phyloP scores from a whole-genome alignment of 2,797 vertebrate genomes.

The Psittacula derbiana region DNA sequence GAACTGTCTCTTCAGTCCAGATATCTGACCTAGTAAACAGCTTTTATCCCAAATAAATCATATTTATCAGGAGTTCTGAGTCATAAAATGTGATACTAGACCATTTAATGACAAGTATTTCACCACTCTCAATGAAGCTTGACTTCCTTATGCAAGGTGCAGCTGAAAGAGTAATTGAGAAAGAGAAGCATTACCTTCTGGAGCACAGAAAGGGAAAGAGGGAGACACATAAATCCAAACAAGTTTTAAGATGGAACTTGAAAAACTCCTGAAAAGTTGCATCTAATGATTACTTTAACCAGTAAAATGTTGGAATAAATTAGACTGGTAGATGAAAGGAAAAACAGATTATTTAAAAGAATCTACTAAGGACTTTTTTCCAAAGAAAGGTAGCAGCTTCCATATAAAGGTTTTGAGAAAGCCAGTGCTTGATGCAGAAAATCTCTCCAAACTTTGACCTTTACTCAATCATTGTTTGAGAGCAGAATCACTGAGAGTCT shows the following conservation, averaged over 20 bases:
- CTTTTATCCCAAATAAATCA: conserved; percentile 31
- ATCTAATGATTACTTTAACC: neutral
- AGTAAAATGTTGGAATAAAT: neutral
- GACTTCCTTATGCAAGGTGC: neutral
- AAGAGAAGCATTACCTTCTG: neutral
- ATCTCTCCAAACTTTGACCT: neutral
- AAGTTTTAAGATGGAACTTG: neutral
- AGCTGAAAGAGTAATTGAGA: neutral
- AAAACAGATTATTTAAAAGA: neutral
- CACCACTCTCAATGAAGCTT: neutral
- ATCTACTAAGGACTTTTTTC: neutral
- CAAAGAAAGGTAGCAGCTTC: neutral
- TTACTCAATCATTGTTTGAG: neutral
- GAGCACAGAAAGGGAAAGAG: neutral
- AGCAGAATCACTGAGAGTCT: neutral
- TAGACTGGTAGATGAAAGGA: neutral
- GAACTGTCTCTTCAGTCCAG: conserved; percentile 35
- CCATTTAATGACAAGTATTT: conserved; percentile 7
- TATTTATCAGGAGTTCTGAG: conserved; percentile 24
- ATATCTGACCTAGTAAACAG: conserved; percentile 33
- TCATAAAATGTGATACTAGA: neutral
- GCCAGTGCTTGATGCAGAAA: neutral
- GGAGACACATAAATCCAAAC: neutral
- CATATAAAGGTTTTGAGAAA: neutral
- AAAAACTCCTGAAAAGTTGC: neutral